A percentile compares a stretch with the other conserved stretches of the same genome.
phyloP scores from a whole-genome alignment of 2,797 vertebrate genomes.

The Silurus lanzhouensis region DNA sequence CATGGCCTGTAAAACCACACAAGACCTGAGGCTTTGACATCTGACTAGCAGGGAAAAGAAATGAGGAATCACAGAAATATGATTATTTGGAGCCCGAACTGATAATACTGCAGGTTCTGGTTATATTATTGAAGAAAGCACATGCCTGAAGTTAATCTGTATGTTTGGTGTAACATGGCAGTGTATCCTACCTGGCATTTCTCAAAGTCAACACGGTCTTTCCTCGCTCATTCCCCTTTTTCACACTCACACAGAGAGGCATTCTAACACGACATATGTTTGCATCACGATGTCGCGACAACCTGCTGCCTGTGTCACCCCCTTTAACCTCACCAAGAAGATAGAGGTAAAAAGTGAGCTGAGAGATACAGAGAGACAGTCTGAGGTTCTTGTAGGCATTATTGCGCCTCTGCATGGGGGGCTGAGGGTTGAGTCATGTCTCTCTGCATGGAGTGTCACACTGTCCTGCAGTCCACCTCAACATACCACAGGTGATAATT shows the following conservation, averaged over 20 bases:
- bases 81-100: not conserved
- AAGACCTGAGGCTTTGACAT: not conserved
- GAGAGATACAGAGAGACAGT: constrained; percentile 5
- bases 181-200: not conserved
- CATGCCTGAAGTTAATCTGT: not conserved
- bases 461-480: constrained; percentile 9
- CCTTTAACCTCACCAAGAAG: constrained; percentile 56
- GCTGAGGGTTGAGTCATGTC: constrained; percentile 33
- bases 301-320: constrained; percentile 62
- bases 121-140: not conserved
- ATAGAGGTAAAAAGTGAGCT: not conserved
- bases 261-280: constrained; percentile 64
- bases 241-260: constrained; percentile 42
- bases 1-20: not conserved
- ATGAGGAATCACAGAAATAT: not conserved
- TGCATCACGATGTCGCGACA: constrained; percentile 48
- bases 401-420: constrained; percentile 16
- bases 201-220: not conserved
- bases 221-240: constrained; percentile 34
- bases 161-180: not conserved
- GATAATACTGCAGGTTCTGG: not conserved
- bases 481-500: constrained; percentile 29
- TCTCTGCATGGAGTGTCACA: constrained; percentile 26
- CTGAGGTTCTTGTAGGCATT: not conserved
- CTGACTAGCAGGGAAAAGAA: not conserved